A percentile compares a stretch with the other conserved stretches of the same genome.
Evolutionary conservation across 1,140 invertebrate species (phyloP).

Genomic region (Radopholus similis): DNA sequence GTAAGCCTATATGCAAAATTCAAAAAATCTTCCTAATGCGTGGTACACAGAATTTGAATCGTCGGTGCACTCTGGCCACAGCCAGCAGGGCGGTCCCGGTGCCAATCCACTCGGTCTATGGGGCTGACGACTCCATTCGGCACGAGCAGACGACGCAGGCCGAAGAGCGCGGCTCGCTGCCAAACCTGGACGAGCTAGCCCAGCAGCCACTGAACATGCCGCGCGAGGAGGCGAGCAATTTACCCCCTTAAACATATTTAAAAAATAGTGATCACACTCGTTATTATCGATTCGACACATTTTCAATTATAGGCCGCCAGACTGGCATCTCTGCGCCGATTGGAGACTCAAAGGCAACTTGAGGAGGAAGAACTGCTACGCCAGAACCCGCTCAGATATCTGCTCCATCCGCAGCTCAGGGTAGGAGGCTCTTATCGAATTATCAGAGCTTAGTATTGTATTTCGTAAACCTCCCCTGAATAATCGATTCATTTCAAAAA

Average conservation of each 20-base stretch:
- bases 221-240: constrained; percentile 75
- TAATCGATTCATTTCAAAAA: no score
- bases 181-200: constrained; percentile 73
- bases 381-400: constrained; percentile 86
- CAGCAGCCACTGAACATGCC: constrained; percentile 68
- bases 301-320: constrained; percentile 68
- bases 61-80: constrained; percentile 53
- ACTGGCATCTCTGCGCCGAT: constrained; percentile 82
- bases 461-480: no score
- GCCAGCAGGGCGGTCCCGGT: constrained; percentile 12
- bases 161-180: constrained; percentile 69
- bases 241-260: no score
- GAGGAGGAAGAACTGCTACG: constrained; percentile 85
- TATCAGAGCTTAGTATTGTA: neutral
- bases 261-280: no score
- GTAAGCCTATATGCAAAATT: constrained; percentile 1
- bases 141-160: neutral
- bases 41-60: no score
- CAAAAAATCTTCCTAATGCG: no score
- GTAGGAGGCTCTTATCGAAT: constrained; percentile 66
- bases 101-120: constrained; percentile 15
- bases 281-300: no score
- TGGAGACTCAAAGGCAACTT: constrained; percentile 82
- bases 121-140: constrained; percentile 5
- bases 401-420: constrained; percentile 92